These are phyloP conservation scores for Pterophyllum scalare DNA, from an alignment of 2,113 vertebrate species.

Conservation along the genomic window DNA sequence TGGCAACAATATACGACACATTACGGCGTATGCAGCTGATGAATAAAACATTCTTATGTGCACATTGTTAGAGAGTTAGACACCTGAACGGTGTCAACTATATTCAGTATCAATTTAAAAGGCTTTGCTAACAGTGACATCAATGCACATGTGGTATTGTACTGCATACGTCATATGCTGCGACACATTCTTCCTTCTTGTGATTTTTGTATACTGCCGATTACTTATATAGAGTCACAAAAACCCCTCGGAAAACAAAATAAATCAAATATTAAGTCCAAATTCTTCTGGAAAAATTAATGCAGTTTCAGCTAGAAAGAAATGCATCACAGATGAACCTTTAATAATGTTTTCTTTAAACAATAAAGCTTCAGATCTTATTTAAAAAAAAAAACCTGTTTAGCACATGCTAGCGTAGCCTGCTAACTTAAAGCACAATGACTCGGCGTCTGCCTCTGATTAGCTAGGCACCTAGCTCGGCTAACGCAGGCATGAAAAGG, in stretches of 20 bases:
- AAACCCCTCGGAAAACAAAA: conserved; percentile 2
- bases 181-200: conserved; percentile 18
- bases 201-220: background rate
- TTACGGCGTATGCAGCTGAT: background rate
- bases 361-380: background rate
- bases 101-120: conserved; percentile 30
- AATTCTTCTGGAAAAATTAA: background rate
- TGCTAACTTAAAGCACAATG: background rate
- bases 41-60: conserved; percentile 23
- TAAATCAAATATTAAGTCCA: background rate
- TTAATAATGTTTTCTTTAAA: background rate
- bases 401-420: background rate
- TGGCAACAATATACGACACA: background rate
- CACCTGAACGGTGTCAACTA: conserved; percentile 2
- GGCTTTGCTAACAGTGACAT: conserved; percentile 26
- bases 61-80: conserved; percentile 22
- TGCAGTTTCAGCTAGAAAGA: background rate
- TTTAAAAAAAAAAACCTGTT: background rate
- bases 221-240: background rate
- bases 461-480: conserved; percentile 1
- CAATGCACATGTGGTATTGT: conserved; percentile 3
- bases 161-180: conserved; percentile 9
- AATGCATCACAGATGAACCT: background rate
- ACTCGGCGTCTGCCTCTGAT: conserved; percentile 3
- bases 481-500: conserved; percentile 14